Conservation (phyloP, 2,797 vertebrate species). For the Melanotaenia boesemani region DNA sequence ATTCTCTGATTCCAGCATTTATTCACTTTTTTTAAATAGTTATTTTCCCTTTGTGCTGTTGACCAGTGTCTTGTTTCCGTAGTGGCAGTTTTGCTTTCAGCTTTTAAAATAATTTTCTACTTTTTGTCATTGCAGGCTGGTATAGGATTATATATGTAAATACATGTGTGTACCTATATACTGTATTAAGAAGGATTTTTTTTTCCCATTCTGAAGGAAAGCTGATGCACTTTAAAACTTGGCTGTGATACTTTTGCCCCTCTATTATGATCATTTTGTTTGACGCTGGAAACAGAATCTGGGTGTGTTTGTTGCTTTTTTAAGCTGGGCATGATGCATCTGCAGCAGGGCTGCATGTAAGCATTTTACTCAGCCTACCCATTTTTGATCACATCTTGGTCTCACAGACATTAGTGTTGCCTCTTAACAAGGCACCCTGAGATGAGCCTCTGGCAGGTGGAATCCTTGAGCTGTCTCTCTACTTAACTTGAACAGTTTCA, state of each 20-base stretch:
- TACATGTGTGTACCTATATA: slow-evolving; percentile 65
- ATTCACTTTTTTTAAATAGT: slow-evolving; percentile 41
- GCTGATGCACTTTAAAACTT: slow-evolving; percentile 78
- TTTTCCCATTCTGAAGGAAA: slow-evolving; percentile 79
- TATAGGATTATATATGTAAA: slow-evolving; percentile 62
- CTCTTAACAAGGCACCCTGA: slow-evolving; percentile 82
- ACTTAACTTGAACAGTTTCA: slow-evolving; percentile 80
- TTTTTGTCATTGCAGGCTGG: slow-evolving; percentile 70
- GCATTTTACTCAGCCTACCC: slow-evolving; percentile 77
- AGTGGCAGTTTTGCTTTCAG: slow-evolving; percentile 60
- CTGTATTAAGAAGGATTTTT: slow-evolving; percentile 66
- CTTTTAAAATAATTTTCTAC: slow-evolving; percentile 78
- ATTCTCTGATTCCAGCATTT: slow-evolving; percentile 71
- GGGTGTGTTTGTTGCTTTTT: slow-evolving; percentile 53
- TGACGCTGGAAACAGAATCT: slow-evolving; percentile 58
- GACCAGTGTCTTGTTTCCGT: slow-evolving; percentile 84
- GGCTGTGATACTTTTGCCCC: slow-evolving; percentile 50
- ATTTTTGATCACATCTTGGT: slow-evolving; percentile 61
- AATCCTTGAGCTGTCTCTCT: slow-evolving; percentile 86
- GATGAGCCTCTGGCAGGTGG: slow-evolving; percentile 90
- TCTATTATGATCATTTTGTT: slow-evolving; percentile 61
- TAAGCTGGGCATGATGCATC: slow-evolving; percentile 59
- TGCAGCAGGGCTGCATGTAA: slow-evolving; percentile 89
- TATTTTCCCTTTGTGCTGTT: slow-evolving; percentile 85
- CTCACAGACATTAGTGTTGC: slow-evolving; percentile 65